phyloP scores from a whole-genome alignment of 1,140 invertebrate species.

The Drosophila virilis region DNA sequence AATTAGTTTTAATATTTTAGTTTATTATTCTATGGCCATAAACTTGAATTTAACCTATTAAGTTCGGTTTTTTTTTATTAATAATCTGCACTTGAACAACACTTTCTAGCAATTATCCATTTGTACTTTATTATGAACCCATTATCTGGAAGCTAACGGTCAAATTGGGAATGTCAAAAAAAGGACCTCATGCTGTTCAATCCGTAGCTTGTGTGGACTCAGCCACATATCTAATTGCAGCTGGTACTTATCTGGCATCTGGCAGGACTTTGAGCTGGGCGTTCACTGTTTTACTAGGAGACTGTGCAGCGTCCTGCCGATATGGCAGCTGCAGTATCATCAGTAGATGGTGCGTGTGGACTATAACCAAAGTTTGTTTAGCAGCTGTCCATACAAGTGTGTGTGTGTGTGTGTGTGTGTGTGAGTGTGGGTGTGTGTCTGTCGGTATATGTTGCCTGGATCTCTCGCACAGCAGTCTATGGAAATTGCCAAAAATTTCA shows the following conservation, averaged over 20 bases:
- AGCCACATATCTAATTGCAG: conserved; percentile 32
- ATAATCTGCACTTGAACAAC: no score
- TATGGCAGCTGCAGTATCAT: not conserved
- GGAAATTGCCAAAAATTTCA: conserved; percentile 73
- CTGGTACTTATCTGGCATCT: conserved; percentile 1
- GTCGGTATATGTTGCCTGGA: conserved; percentile 20
- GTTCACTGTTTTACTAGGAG: conserved; percentile 42
- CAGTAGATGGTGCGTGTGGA: conserved; percentile 56
- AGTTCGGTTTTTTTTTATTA: no score
- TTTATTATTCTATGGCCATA: no score
- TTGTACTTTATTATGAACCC: no score
- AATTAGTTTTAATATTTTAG: no score
- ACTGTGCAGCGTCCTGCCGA: conserved; percentile 41
- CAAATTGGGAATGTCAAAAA: not conserved
- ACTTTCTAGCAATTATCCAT: no score
- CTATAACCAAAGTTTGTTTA: conserved; percentile 58
- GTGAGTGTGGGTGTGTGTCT: conserved; percentile 19
- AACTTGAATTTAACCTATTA: no score
- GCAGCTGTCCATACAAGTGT: conserved; percentile 49
- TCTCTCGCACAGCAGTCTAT: conserved; percentile 40
- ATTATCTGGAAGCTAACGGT: not conserved
- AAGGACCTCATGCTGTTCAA: not conserved
- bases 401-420: conserved; percentile 11
- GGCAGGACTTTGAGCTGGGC: not conserved
- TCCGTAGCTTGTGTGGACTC: not conserved